Conservation (phyloP, 92 coral and sea anemone species). For the Pocillopora grandis region DNA sequence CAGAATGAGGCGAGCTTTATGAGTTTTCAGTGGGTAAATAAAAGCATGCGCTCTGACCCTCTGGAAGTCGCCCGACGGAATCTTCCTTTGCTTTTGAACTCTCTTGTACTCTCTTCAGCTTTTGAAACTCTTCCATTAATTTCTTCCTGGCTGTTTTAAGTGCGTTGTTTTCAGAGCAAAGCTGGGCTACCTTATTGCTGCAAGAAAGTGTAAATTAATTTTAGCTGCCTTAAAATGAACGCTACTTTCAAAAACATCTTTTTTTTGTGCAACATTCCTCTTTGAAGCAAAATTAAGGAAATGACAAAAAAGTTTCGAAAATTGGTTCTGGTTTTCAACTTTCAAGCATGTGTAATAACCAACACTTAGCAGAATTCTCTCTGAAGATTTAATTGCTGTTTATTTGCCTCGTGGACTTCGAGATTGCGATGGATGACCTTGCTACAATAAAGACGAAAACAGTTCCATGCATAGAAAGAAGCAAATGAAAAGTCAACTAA, state of each 20-base stretch:
- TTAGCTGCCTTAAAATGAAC: no score
- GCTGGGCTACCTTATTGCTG: slow-evolving; percentile 39
- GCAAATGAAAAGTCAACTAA: neutral
- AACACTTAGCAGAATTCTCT: no score
- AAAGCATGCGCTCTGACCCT: neutral
- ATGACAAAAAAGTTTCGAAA: neutral
- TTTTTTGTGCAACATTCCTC: slow-evolving; percentile 1
- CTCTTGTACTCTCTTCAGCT: neutral
- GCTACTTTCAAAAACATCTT: slow-evolving; percentile 8
- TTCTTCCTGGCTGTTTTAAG: slow-evolving; percentile 21
- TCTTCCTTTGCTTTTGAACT: slow-evolving; percentile 1
- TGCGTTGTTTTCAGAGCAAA: slow-evolving; percentile 25
- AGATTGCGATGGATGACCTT: no score
- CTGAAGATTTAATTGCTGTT: no score
- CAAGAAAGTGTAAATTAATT: slow-evolving; percentile 4
- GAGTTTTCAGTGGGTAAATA: no score
- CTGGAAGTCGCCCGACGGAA: slow-evolving; percentile 5
- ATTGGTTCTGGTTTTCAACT: neutral
- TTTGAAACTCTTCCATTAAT: slow-evolving; percentile 19
- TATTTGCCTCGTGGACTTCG: no score
- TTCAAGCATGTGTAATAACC: no score
- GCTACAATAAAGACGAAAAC: no score
- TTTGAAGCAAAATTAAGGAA: slow-evolving; percentile 2
- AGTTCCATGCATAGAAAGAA: neutral
- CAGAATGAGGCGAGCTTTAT: neutral